These are phyloP conservation scores for Philaethria dido DNA, from an alignment of 2,888 invertebrate species.

Conservation along the genomic window DNA sequence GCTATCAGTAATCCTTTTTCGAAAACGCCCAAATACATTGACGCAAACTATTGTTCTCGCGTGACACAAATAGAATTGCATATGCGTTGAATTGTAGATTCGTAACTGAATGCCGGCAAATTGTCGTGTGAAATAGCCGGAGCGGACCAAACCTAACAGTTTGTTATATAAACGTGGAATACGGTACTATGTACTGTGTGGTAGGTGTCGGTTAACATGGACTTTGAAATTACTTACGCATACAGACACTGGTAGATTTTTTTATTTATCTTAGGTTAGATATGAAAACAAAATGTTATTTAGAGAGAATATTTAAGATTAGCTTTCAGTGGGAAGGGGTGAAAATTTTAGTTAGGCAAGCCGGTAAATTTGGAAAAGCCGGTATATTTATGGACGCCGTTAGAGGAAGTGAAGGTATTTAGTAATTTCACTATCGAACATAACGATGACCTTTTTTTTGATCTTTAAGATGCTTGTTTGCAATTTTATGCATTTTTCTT, in stretches of 20 bases:
- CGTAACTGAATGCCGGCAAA: slow-evolving; percentile 43
- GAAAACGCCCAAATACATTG: slow-evolving; percentile 28
- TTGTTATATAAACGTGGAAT: slow-evolving; percentile 39
- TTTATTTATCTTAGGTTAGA: no score
- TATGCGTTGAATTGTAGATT: slow-evolving; percentile 46
- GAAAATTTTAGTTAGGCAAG: no score
- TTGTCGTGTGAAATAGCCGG: slow-evolving; percentile 42
- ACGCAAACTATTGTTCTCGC: slow-evolving; percentile 29
- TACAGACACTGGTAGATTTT: neutral
- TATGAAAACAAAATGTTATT: no score
- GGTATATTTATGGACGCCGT: no score
- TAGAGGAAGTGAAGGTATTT: no score
- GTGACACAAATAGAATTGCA: slow-evolving; percentile 42
- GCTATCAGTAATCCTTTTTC: slow-evolving; percentile 29
- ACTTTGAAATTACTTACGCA: slow-evolving; percentile 3
- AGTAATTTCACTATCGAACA: no score
- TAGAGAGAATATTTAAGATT: no score
- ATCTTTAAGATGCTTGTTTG: no score
- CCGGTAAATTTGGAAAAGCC: no score
- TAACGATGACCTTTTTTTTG: no score
- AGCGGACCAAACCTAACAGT: slow-evolving; percentile 38
- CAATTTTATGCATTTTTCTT: no score
- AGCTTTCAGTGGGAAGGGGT: no score
- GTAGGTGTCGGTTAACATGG: slow-evolving; percentile 14
- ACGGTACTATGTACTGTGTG: slow-evolving; percentile 21